Evolutionary conservation across 2,888 invertebrate species (phyloP), one percentile per base, ranked within the genome.

Genomic region (Agonopterix arenella): DNA sequence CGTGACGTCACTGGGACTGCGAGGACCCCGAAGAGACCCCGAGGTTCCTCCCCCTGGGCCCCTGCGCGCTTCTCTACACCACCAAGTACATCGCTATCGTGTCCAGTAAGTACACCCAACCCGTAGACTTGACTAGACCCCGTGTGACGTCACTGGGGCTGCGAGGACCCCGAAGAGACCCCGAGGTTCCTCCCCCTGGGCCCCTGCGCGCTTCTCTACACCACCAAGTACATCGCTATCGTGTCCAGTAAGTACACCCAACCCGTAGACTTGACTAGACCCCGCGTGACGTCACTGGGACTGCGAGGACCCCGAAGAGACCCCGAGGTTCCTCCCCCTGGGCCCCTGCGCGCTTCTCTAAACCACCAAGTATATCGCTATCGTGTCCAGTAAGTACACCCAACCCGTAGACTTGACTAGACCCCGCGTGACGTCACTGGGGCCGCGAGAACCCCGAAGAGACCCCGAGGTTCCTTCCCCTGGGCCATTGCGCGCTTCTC

Each of bases 281-380:
- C 80, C 38, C 71, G 68, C 51, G 83, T 84, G 65, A 63, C 68
- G 66, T 70, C 72, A 2, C 60, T 80, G 65, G 72, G 63, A 57
- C 55, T 66, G 61, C 54, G 53, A 59, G 61, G 54, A 51, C 55
- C 52, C 53, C 46, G 62, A 54, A 51, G 60, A 59, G 43, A 50
- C 73, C 51, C 75, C 76, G 53, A 69, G 78, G 51, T 66, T 75
- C 58, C 61, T 83, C n/a, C 66, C 81, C 59, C 73, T 77, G 49
- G 57, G 49, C 45, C 44, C 47, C 49, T 70, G 58, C 55, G 77
- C 67, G 13, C 54, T 81, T 48, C 70, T 83, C 40, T 82, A n/a
- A n/a, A n/a, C n/a, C n/a, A n/a, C n/a, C n/a, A n/a, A n/a, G n/a
- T n/a, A n/a, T n/a, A n/a, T n/a, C n/a, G n/a, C n/a, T n/a, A n/a